These are phyloP conservation scores for Isichthys henryi DNA, from an alignment of 2,113 vertebrate genomes.

Conservation along the genomic window DNA sequence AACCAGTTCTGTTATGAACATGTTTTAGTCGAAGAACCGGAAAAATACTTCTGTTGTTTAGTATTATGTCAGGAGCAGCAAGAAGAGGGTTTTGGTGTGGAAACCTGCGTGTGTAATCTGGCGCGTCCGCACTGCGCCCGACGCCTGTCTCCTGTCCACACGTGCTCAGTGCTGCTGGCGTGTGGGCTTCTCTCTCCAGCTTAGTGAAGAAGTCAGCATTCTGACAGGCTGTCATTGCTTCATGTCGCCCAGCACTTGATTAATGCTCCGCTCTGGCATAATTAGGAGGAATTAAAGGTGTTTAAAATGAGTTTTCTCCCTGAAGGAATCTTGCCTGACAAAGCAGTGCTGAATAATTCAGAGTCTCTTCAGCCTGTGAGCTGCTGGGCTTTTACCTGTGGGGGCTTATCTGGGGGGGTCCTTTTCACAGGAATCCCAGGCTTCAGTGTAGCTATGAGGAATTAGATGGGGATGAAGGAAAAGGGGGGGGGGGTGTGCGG, in stretches of 20 bases:
- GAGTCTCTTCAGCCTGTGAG: constrained; percentile 65
- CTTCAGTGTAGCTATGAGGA: constrained; percentile 66
- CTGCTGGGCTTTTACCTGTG: constrained; percentile 43
- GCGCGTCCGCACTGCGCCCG: neutral
- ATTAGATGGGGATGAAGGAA: neutral
- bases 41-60: neutral
- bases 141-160: neutral
- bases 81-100: neutral
- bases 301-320: constrained; percentile 71
- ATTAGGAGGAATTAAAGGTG: constrained; percentile 86
- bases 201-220: neutral
- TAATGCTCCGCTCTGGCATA: constrained; percentile 83
- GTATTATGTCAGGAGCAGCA: neutral
- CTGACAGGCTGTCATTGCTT: constrained; percentile 54
- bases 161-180: neutral
- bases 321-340: constrained; percentile 78
- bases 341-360: constrained; percentile 79
- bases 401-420: constrained; percentile 55
- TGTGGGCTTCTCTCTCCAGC: neutral
- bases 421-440: constrained; percentile 72
- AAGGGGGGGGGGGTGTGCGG: constrained; percentile 2
- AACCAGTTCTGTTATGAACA: neutral
- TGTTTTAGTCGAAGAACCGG: neutral
- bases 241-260: constrained; percentile 83
- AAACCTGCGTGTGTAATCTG: neutral